Evolutionary conservation across 2,888 invertebrate species (phyloP), one percentile per base, ranked within the genome.

Genomic region (Meghimatium bilineatum): DNA sequence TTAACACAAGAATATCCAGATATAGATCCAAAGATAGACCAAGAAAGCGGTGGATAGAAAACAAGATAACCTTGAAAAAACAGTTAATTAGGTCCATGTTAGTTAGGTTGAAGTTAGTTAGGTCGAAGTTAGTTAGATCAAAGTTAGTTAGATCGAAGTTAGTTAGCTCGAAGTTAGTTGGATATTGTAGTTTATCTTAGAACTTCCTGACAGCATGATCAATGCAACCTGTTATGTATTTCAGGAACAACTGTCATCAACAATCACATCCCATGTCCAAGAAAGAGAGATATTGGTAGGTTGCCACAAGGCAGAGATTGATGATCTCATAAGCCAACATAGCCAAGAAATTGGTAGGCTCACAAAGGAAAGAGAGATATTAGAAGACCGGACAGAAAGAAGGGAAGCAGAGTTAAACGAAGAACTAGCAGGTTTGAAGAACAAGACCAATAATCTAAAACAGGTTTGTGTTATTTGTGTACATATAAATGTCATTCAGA

Each of bases 391-490:
- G 83, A 38, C 66, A 82, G 85, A 89, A 72, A 86, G 82, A 79
- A 84, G 79, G 29, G 90, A 89, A 85, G 87, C 86, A 83, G 86
- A 86, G 78, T 88, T 89, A 29, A 89, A 89, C 81, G 88, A 88
- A 69, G 90, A 92, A 75, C 80, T 90, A 69, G 81, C 87, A n/a
- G 90, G 89, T 77, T 87, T 91, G 86, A 91, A 92, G 85, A 90
- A 90, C 76, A 87, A 89, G 38, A 87, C 92, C 26, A 85, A 86
- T 66, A 89, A 88, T 80, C 88, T 93, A n/a, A 91, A 92, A 87
- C 93, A 93, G 90, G 92, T 92, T 86, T 32, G 81, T 44, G 17
- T 12, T 14, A 10, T 20, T 56, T 56, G 56, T 56, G 56, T 56
- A 23, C n/a, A n/a, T n/a, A n/a, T n/a, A n/a, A n/a, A n/a, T n/a